These are phyloP conservation scores for Panonychus citri DNA, from an alignment of 1,140 invertebrate species.

Conservation along the genomic window DNA sequence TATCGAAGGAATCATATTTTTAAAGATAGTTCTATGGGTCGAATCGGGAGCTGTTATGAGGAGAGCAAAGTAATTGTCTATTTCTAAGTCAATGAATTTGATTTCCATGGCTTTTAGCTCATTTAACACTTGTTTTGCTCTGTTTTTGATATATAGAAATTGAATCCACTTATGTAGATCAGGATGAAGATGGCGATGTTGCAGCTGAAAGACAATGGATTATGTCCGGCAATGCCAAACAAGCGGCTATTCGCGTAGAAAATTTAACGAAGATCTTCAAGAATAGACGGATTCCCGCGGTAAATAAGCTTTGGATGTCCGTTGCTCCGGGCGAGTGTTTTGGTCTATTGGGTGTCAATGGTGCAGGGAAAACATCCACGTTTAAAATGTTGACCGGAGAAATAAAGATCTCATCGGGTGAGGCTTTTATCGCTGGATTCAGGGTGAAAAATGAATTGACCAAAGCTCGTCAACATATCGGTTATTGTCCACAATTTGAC, in stretches of 20 bases:
- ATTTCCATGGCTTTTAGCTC: background rate
- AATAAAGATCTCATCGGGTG: constrained; percentile 38
- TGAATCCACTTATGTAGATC: background rate
- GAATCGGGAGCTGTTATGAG: constrained; percentile 29
- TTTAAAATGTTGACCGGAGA: constrained; percentile 65
- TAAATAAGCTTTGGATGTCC: constrained; percentile 13
- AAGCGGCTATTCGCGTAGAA: constrained; percentile 18
- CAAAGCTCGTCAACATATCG: constrained; percentile 18
- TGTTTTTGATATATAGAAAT: too few relatives aligned
- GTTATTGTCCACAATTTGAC: constrained; percentile 29
- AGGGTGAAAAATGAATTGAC: background rate
- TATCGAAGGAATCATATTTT: constrained; percentile 29
- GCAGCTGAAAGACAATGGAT: constrained; percentile 19
- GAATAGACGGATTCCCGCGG: constrained; percentile 10
- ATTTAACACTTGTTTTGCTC: too few relatives aligned
- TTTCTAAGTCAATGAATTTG: too few relatives aligned
- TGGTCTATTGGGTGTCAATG: constrained; percentile 23
- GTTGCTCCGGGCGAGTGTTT: constrained; percentile 20
- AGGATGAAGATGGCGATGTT: constrained; percentile 26
- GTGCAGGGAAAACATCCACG: constrained; percentile 59
- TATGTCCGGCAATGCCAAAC: background rate
- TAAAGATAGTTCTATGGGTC: constrained; percentile 27
- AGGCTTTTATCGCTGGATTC: constrained; percentile 26
- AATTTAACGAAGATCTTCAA: constrained; percentile 24
- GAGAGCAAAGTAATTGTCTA: constrained; percentile 18